Percentiles rank a stretch among this genome's conserved stretches.
phyloP scores from a whole-genome alignment of 2,113 vertebrate genomes.

The Hoplias malabaricus region DNA sequence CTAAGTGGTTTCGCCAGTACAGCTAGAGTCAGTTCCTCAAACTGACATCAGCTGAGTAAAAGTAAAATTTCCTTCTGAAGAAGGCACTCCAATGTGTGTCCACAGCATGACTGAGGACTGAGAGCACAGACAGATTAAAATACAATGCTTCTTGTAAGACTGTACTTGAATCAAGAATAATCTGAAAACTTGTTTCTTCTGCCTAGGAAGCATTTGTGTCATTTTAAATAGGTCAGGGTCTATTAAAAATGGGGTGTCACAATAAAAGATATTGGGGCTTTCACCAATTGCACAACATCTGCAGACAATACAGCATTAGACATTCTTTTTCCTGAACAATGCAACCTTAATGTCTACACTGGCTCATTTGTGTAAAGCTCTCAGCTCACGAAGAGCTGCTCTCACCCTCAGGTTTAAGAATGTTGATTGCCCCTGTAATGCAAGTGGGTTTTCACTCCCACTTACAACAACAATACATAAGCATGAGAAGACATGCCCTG shows the following conservation, averaged over 20 bases:
- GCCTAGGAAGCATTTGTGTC: not conserved
- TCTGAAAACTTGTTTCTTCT: not conserved
- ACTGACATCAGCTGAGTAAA: constrained; percentile 15
- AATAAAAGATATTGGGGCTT: not conserved
- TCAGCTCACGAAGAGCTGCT: not conserved
- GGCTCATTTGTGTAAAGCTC: not conserved
- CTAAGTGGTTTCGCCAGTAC: constrained; percentile 44
- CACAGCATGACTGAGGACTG: not conserved
- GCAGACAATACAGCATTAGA: not conserved
- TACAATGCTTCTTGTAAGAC: not conserved
- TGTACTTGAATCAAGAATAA: not conserved
- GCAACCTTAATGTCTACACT: not conserved
- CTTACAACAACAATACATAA: not conserved
- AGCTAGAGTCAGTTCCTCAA: constrained; percentile 42
- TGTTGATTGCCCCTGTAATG: not conserved
- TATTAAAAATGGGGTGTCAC: not conserved
- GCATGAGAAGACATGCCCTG: not conserved
- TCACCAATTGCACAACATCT: not conserved
- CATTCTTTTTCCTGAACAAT: not conserved
- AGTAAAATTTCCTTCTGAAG: not conserved
- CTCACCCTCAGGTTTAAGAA: not conserved
- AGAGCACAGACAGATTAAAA: not conserved
- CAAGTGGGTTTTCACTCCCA: not conserved
- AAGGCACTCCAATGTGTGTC: not conserved
- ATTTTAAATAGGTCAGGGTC: not conserved